Percentiles rank a stretch among this genome's conserved stretches.
phyloP scores from a whole-genome alignment of 2,797 vertebrate genomes.

The Crenichthys baileyi region DNA sequence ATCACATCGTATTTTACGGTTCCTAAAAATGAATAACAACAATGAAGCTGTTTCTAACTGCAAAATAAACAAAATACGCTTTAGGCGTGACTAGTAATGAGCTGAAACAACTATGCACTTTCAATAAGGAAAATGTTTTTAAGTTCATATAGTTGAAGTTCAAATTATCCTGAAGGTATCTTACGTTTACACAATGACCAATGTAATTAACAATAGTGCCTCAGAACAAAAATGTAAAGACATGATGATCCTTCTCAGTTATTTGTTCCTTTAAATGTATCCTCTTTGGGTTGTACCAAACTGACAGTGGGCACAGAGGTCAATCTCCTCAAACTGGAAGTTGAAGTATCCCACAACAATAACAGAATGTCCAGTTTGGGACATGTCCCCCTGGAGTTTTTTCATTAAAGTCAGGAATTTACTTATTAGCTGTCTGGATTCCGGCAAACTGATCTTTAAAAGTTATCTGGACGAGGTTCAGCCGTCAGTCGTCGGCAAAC shows the following conservation, averaged over 20 bases:
- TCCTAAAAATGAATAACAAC: neutral
- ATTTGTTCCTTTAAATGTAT: neutral
- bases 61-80: neutral
- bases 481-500: neutral
- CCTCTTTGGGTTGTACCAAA: neutral
- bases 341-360: constrained; percentile 17
- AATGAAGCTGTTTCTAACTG: neutral
- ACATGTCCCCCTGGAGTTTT: neutral
- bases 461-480: neutral
- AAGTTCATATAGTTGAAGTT: neutral
- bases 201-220: neutral
- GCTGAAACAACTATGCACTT: neutral
- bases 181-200: neutral
- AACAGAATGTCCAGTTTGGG: neutral
- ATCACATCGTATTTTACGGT: neutral
- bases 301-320: constrained; percentile 9
- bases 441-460: constrained; percentile 36
- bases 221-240: neutral
- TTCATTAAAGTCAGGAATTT: constrained; percentile 38
- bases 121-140: too few relatives aligned
- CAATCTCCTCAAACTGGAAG: neutral
- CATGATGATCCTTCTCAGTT: neutral
- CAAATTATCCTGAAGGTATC: neutral
- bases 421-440: constrained; percentile 34
- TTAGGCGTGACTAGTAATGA: neutral